Evolutionary conservation across 2,888 invertebrate genomes (phyloP).

Genomic region (Thereva nobilitata): DNA sequence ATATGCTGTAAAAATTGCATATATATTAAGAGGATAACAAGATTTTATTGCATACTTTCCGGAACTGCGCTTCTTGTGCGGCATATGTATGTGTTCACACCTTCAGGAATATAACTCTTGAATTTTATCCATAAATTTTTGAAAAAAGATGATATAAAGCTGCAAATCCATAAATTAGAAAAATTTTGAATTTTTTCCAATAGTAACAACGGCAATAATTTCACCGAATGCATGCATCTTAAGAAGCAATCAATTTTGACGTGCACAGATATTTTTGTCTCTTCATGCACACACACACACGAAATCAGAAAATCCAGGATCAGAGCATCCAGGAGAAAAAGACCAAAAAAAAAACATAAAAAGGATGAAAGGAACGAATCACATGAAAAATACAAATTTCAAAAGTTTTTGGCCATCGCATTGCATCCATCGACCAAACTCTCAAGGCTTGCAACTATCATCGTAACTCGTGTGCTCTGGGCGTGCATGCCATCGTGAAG

Average conservation of each 20-base stretch:
- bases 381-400: constrained; percentile 23
- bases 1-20: too few relatives aligned
- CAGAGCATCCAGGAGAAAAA: too few relatives aligned
- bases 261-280: constrained; percentile 4
- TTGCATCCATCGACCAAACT: constrained; percentile 36
- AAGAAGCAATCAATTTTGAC: constrained; percentile 7
- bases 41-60: too few relatives aligned
- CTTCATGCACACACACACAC: background rate
- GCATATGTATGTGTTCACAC: too few relatives aligned
- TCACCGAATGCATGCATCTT: constrained; percentile 4
- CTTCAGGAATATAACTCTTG: too few relatives aligned
- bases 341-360: constrained; percentile 4
- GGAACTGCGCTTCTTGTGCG: too few relatives aligned
- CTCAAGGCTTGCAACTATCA: constrained; percentile 36
- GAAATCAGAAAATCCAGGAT: background rate
- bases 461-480: constrained; percentile 39
- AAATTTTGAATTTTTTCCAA: too few relatives aligned
- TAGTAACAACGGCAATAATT: background rate
- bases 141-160: too few relatives aligned
- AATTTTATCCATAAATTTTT: too few relatives aligned
- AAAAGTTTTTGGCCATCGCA: constrained; percentile 39
- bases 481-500: constrained; percentile 37
- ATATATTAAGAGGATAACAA: too few relatives aligned
- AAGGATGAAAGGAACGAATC: constrained; percentile 7
- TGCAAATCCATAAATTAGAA: too few relatives aligned